These are phyloP conservation scores for Temnothorax rugatulus DNA, from an alignment of 2,888 invertebrate species.

Conservation along the genomic window DNA sequence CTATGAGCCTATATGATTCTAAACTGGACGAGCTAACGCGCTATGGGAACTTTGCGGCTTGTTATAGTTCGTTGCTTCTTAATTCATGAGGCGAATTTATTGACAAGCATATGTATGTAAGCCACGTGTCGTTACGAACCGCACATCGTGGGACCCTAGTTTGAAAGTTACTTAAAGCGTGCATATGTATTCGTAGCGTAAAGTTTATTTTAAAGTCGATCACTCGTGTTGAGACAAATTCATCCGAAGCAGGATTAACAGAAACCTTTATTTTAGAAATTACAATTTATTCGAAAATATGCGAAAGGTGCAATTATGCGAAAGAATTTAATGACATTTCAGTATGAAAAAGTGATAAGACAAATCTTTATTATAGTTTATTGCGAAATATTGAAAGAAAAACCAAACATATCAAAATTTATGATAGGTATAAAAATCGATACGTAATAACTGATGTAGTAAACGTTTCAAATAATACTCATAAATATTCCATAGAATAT, in stretches of 20 bases:
- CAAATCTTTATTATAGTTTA: slow-evolving; percentile 1
- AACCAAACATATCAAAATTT: background rate
- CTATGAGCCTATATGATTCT: too few relatives aligned
- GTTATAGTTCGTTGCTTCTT: too few relatives aligned
- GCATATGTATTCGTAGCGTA: background rate
- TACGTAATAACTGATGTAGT: background rate
- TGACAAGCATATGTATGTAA: too few relatives aligned
- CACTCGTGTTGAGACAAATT: background rate
- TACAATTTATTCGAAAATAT: background rate
- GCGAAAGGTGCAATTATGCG: background rate
- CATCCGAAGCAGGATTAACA: background rate
- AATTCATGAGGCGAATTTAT: too few relatives aligned
- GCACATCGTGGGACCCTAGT: too few relatives aligned
- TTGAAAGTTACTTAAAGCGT: background rate
- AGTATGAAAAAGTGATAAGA: slow-evolving; percentile 2
- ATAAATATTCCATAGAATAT: too few relatives aligned
- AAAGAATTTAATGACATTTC: background rate
- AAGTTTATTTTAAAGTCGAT: background rate
- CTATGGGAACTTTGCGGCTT: too few relatives aligned
- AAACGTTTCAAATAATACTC: background rate
- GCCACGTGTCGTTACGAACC: too few relatives aligned
- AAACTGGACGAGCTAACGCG: too few relatives aligned
- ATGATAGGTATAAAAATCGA: background rate
- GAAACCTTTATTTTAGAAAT: background rate
- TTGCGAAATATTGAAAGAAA: background rate